A percentile compares a stretch with the other conserved stretches of the same genome.
These are phyloP conservation scores for Oxytorus armatus DNA, from an alignment of 2,888 invertebrate species.

Conservation along the genomic window DNA sequence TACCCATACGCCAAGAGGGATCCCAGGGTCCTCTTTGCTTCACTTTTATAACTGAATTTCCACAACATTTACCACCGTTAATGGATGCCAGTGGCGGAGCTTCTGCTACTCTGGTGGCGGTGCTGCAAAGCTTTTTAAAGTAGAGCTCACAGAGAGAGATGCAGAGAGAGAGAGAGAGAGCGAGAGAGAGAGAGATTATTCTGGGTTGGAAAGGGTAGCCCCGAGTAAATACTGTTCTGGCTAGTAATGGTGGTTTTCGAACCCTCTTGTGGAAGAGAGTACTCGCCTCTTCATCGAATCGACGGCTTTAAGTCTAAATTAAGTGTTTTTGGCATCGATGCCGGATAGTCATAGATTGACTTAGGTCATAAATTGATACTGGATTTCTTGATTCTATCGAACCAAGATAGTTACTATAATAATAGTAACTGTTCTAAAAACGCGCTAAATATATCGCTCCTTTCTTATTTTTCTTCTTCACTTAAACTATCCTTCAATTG, in stretches of 20 bases:
- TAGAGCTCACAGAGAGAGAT: slow-evolving; percentile 47
- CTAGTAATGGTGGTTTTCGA: slow-evolving; percentile 29
- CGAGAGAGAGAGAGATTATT: slow-evolving; percentile 43
- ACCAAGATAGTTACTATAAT: too few species aligned
- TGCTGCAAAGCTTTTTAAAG: slow-evolving; percentile 63
- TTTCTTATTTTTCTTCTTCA: too few species aligned
- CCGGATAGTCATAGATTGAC: slow-evolving; percentile 7
- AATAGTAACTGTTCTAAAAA: too few species aligned
- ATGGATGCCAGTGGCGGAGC: slow-evolving; percentile 68
- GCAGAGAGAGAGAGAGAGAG: slow-evolving; percentile 30
- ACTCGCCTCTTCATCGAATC: not conserved
- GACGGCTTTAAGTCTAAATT: slow-evolving; percentile 44
- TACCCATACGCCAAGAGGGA: slow-evolving; percentile 28
- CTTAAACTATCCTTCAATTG: too few species aligned
- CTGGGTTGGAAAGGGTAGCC: slow-evolving; percentile 30
- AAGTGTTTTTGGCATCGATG: slow-evolving; percentile 24
- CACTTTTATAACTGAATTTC: slow-evolving; percentile 75
- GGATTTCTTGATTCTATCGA: not conserved
- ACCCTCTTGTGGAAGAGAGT: slow-evolving; percentile 20
- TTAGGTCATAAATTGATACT: slow-evolving; percentile 6
- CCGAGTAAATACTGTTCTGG: slow-evolving; percentile 55
- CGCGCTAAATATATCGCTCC: too few species aligned
- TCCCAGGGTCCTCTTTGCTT: slow-evolving; percentile 51
- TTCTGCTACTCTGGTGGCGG: slow-evolving; percentile 55
- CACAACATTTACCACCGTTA: slow-evolving; percentile 74